These are phyloP conservation scores for Acanthisitta chloris DNA, from an alignment of 2,113 vertebrate genomes.

Conservation along the genomic window DNA sequence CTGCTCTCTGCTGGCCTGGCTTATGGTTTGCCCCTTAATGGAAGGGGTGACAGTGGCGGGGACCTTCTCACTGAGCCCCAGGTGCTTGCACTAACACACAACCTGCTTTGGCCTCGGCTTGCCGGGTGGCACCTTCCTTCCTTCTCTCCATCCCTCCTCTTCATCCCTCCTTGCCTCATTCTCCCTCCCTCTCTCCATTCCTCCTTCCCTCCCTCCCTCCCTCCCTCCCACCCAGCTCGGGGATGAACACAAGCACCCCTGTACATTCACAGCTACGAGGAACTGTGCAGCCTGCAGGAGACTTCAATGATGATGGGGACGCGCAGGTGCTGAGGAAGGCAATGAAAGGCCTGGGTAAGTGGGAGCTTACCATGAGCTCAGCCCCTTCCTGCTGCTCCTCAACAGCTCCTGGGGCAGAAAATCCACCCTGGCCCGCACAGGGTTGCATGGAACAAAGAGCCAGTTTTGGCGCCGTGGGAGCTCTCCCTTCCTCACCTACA, in stretches of 20 bases:
- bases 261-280: slow-evolving; percentile 78
- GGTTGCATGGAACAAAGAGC: neutral
- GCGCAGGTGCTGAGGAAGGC: slow-evolving; percentile 92
- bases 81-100: slow-evolving; percentile 49
- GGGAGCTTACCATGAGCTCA: accelerated
- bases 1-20: neutral
- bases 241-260: neutral
- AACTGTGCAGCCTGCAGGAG: slow-evolving; percentile 69
- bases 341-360: slow-evolving; percentile 94
- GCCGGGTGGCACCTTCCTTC: neutral
- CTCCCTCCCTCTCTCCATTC: neutral
- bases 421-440: accelerated
- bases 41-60: neutral
- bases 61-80: neutral
- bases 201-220: neutral
- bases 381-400: neutral
- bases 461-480: neutral
- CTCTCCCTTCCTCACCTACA: neutral
- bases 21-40: neutral
- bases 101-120: slow-evolving; percentile 54
- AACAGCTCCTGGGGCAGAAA: neutral
- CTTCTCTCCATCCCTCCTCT: neutral
- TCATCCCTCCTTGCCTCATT: neutral
- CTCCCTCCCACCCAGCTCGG: neutral
- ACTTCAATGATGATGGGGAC: slow-evolving; percentile 84